Evolutionary conservation across 2,113 vertebrate genomes (phyloP), one percentile per base, ranked within the genome.

Genomic region (Isichthys henryi): DNA sequence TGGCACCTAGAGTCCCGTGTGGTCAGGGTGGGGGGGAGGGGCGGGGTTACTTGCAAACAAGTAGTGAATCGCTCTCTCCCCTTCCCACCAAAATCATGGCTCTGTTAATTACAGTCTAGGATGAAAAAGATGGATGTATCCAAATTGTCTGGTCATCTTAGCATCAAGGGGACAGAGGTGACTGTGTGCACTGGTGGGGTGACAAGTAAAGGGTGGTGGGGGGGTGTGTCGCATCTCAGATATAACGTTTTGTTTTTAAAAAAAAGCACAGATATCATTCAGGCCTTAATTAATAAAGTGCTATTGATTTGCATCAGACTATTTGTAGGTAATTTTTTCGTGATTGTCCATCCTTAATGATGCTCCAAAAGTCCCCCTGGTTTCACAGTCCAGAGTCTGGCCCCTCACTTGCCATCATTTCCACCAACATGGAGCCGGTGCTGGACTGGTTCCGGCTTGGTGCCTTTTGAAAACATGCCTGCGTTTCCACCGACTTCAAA

Each of bases 81-180:
- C 35, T 46, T 88, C 86, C 92, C 92, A 93, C 89, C 93, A 90
- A 94, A 91, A 84, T 88, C 91, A 87, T 77, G 90, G 87, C 35
- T 45, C 87, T 91, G 93, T 94, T 95, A 93, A 96, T 95, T 95
- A 94, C 92, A 90, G 92, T 93, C 86, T 87, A 92, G n/a, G 62
- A 27, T 66, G 62, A 66, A 66, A 66, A 66, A 66, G 23, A 66
- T 27, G 23, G 62, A 66, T 9, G 66, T 92, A 94, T 94, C 92
- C 95, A 86, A 88, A 93, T 94, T 95, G 92, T 94, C 95, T 94
- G 89, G 85, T 88, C 56, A 74, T 82, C 53, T 91, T 89, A 92
- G 85, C 90, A 89, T 43, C 19, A 39, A 49, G 86, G 89, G 53
- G 82, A 62, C 56, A 23, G 56, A 62, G 0, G 8, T 58, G 21